phyloP scores from a whole-genome alignment of 2,113 vertebrate genomes.

The Pedetes capensis region DNA sequence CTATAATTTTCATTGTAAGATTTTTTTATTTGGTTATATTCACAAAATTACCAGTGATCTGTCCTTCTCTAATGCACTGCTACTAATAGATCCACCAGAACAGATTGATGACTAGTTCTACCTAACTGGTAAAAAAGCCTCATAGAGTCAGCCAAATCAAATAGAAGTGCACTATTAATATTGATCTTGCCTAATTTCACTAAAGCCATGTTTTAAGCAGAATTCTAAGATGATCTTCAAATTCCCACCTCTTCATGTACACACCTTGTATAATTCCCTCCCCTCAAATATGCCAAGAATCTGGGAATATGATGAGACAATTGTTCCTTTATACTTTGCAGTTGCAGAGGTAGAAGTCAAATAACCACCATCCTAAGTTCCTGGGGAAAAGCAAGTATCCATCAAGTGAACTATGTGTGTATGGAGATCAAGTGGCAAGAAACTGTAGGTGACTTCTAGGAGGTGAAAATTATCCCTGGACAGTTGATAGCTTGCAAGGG shows the following conservation, averaged over 20 bases:
- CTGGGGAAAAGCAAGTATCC: background rate
- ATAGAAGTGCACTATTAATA: background rate
- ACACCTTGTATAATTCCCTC: background rate
- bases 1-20: background rate
- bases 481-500: background rate
- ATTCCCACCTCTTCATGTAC: background rate
- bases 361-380: background rate
- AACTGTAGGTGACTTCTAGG: background rate
- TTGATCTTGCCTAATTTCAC: background rate
- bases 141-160: conserved; percentile 19
- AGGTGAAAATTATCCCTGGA: background rate
- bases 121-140: background rate
- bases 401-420: background rate
- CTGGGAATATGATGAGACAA: background rate
- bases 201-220: background rate
- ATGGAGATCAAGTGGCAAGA: rapidly evolving
- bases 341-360: background rate
- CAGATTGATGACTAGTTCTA: conserved; percentile 2
- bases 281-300: background rate
- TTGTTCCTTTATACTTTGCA: background rate
- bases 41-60: background rate
- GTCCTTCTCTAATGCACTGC: background rate
- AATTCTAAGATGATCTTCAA: background rate
- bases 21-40: background rate
- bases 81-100: background rate